Percentiles rank a stretch among this genome's conserved stretches.
Evolutionary conservation across 2,888 invertebrate species (phyloP).

Genomic region (Agapetus fuscipes): DNA sequence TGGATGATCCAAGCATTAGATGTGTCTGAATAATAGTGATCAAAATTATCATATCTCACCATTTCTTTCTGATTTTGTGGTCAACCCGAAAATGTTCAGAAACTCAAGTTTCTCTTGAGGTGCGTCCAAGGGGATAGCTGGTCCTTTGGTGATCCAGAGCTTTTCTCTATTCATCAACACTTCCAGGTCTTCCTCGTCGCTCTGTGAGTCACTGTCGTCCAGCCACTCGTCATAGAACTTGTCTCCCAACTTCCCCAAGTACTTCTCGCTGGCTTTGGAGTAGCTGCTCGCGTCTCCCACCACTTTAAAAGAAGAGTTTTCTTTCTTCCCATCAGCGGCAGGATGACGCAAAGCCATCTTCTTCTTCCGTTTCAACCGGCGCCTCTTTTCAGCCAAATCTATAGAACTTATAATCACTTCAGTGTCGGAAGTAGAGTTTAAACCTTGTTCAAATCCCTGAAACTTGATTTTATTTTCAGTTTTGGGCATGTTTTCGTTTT

Average conservation of each 20-base stretch:
- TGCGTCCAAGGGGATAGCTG: slow-evolving; percentile 39
- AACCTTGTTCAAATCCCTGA: no score
- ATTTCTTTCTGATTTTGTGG: slow-evolving; percentile 49
- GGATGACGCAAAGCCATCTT: slow-evolving; percentile 8
- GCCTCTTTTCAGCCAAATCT: slow-evolving; percentile 46
- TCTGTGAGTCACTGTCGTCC: slow-evolving; percentile 42
- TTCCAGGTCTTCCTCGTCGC: slow-evolving; percentile 41
- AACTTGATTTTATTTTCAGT: not conserved
- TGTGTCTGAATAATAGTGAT: no score
- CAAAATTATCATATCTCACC: no score
- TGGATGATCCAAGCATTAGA: no score
- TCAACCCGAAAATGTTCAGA: slow-evolving; percentile 51
- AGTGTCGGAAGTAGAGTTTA: no score
- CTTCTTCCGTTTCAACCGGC: slow-evolving; percentile 33
- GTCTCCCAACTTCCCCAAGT: not conserved
- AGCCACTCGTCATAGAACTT: slow-evolving; percentile 33
- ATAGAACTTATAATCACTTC: slow-evolving; percentile 33
- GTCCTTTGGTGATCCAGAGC: slow-evolving; percentile 43
- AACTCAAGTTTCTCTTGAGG: slow-evolving; percentile 48
- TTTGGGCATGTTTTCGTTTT: slow-evolving; percentile 2
- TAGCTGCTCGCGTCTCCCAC: not conserved
- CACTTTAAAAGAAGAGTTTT: not conserved
- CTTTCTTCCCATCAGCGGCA: slow-evolving; percentile 1
- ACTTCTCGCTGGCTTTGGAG: not conserved
- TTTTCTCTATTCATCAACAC: slow-evolving; percentile 32